Percentiles rank a stretch among this genome's conserved stretches.
Conservation (phyloP, 2,888 invertebrate species). For the Phalera bucephala region DNA sequence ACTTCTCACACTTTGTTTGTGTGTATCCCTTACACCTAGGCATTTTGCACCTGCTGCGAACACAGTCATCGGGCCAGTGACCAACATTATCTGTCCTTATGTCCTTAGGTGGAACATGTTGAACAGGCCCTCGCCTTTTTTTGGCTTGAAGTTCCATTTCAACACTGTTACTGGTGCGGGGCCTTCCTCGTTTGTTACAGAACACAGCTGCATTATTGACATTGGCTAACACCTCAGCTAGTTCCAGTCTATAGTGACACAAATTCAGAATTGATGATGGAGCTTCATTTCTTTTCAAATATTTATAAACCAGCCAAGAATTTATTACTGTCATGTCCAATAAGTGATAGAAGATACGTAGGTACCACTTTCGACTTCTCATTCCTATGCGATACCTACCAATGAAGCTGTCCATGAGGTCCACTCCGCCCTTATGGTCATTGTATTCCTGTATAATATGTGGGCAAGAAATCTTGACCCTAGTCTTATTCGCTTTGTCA, state of each 20-base stretch:
- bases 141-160: conserved; percentile 38
- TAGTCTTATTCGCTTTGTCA: conserved; percentile 30
- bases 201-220: conserved; percentile 33
- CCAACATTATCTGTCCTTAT: conserved; percentile 38
- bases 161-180: conserved; percentile 35
- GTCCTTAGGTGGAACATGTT: conserved; percentile 37
- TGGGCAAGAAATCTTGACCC: conserved; percentile 28
- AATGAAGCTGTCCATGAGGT: conserved; percentile 32
- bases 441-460: conserved; percentile 40
- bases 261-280: conserved; percentile 30
- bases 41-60: conserved; percentile 38
- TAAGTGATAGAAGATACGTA: conserved; percentile 43
- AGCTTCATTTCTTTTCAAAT: conserved; percentile 21
- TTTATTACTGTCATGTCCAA: conserved; percentile 22
- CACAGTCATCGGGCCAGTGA: conserved; percentile 36
- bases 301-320: conserved; percentile 38
- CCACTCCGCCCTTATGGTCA: conserved; percentile 47
- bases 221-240: conserved; percentile 40
- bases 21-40: conserved; percentile 39
- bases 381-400: conserved; percentile 32
- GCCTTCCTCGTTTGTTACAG: conserved; percentile 39
- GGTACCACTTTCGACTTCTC: conserved; percentile 23
- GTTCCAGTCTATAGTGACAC: conserved; percentile 39
- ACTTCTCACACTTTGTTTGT: conserved; percentile 40
- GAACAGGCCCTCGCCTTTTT: conserved; percentile 35